phyloP scores from a whole-genome alignment of 1,140 invertebrate genomes.

The Zophobas morio region DNA sequence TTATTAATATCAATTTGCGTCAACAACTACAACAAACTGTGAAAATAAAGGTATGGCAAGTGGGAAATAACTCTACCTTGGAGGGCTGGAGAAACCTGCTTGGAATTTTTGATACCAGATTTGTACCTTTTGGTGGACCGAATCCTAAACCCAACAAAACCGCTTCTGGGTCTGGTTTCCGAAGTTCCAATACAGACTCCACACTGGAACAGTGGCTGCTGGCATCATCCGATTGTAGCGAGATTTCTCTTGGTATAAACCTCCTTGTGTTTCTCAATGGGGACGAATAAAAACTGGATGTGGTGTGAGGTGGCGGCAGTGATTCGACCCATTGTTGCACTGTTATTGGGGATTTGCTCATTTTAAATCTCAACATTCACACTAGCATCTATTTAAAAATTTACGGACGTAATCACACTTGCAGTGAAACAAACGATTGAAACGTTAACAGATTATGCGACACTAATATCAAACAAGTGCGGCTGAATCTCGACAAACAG shows the following conservation, averaged over 20 bases:
- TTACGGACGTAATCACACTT: neutral
- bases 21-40: slow-evolving; percentile 59
- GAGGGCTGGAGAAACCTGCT: slow-evolving; percentile 70
- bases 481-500: slow-evolving; percentile 5
- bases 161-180: slow-evolving; percentile 83
- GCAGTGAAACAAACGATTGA: neutral
- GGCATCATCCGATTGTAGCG: slow-evolving; percentile 76
- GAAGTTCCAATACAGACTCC: slow-evolving; percentile 80
- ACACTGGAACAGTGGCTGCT: slow-evolving; percentile 83
- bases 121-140: slow-evolving; percentile 72
- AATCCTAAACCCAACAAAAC: slow-evolving; percentile 81
- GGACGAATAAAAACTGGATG: slow-evolving; percentile 8
- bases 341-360: slow-evolving; percentile 54
- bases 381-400: too few species aligned
- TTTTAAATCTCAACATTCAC: neutral
- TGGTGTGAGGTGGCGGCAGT: slow-evolving; percentile 34
- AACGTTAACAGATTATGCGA: neutral
- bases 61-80: slow-evolving; percentile 56
- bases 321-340: slow-evolving; percentile 57
- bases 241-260: slow-evolving; percentile 69
- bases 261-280: slow-evolving; percentile 18
- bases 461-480: neutral
- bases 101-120: slow-evolving; percentile 77
- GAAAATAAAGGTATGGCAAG: neutral
- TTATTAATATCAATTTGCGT: slow-evolving; percentile 66